Percentiles rank a stretch among this genome's conserved stretches.
Evolutionary conservation across 2,113 vertebrate genomes (phyloP).

Genomic region (Actenoides hombroni): DNA sequence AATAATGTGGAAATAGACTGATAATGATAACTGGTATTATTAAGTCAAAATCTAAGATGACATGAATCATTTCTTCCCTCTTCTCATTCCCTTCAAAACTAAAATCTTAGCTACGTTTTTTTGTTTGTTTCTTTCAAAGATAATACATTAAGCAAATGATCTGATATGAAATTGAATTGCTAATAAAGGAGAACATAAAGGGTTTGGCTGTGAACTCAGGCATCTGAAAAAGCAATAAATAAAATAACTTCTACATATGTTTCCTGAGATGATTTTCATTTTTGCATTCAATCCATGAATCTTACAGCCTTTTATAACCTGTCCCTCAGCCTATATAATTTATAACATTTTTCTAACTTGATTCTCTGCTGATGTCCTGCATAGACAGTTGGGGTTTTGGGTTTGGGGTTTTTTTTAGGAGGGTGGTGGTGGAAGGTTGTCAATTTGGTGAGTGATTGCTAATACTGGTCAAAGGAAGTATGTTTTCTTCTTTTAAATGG

Average conservation of each 20-base stretch:
- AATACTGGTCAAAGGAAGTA: not conserved
- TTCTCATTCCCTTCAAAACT: not conserved
- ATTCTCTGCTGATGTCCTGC: not conserved
- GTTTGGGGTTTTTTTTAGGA: too few relatives aligned
- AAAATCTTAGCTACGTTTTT: not conserved
- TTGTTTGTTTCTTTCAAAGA: not conserved
- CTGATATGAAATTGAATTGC: not conserved
- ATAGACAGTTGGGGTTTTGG: not conserved
- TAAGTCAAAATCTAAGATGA: not conserved
- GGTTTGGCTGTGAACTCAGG: not conserved
- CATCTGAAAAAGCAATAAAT: not conserved
- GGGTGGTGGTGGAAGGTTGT: too few relatives aligned
- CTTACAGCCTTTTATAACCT: not conserved
- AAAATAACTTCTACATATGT: not conserved
- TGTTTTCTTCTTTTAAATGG: not conserved
- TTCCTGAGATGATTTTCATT: not conserved
- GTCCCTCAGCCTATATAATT: fast-evolving
- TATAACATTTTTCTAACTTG: not conserved
- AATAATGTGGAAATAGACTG: not conserved
- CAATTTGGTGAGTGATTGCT: not conserved
- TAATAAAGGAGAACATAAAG: not conserved
- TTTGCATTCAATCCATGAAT: not conserved
- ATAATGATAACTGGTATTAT: not conserved
- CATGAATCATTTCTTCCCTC: not conserved
- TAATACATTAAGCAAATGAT: not conserved